A percentile compares a stretch with the other conserved stretches of the same genome.
These are phyloP conservation scores for Datnioides undecimradiatus DNA, from an alignment of 2,113 vertebrate genomes.

Conservation along the genomic window DNA sequence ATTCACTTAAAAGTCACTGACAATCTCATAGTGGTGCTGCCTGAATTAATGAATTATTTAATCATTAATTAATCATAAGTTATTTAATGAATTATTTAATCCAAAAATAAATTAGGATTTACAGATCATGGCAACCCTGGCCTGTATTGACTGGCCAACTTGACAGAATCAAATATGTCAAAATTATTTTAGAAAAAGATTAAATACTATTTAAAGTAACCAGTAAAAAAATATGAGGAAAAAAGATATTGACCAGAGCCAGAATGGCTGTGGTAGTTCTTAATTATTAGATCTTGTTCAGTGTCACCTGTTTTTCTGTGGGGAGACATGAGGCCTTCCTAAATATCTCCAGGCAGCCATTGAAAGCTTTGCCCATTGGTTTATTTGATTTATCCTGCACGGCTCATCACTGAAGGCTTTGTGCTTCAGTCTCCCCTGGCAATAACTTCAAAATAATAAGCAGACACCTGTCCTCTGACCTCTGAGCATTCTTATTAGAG, in stretches of 20 bases:
- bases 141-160: too few relatives aligned
- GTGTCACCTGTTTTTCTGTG: neutral
- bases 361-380: neutral
- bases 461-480: constrained; percentile 5
- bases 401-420: neutral
- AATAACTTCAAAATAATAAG: constrained; percentile 1
- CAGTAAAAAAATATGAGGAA: neutral
- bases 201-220: too few relatives aligned
- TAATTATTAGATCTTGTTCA: neutral
- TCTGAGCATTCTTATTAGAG: neutral
- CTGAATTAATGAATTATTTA: too few relatives aligned
- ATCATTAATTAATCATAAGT: too few relatives aligned
- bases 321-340: neutral
- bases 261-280: neutral
- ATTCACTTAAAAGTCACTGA: too few relatives aligned
- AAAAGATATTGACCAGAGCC: neutral
- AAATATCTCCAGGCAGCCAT: neutral
- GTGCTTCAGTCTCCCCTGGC: neutral
- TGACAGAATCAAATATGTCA: too few relatives aligned
- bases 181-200: neutral
- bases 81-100: too few relatives aligned
- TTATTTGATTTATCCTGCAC: neutral
- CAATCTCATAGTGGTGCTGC: too few relatives aligned
- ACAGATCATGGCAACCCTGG: too few relatives aligned
- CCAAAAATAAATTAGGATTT: too few relatives aligned